Percentiles rank a stretch among this genome's conserved stretches.
Evolutionary conservation across 2,113 vertebrate species (phyloP).

Genomic region (Scolopax mira): DNA sequence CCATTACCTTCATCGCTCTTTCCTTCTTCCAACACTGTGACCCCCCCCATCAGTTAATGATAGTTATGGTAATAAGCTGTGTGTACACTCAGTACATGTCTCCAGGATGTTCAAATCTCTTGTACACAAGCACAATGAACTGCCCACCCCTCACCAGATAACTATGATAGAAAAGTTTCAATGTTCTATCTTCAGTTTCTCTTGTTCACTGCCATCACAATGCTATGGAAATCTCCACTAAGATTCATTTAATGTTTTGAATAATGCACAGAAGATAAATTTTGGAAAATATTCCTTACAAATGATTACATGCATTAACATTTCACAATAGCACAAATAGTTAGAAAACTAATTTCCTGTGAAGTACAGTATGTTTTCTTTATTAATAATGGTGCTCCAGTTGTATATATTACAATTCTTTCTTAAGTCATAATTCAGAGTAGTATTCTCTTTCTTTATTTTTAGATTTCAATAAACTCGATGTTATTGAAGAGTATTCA

Average conservation of each 20-base stretch:
- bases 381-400: conserved; percentile 7
- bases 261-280: background rate
- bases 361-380: conserved; percentile 4
- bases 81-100: background rate
- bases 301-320: background rate
- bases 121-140: background rate
- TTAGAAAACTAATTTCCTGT: conserved; percentile 56
- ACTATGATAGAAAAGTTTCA: background rate
- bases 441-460: conserved; percentile 21
- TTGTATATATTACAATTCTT: conserved; percentile 22
- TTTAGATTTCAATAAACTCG: conserved; percentile 51
- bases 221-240: background rate
- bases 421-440: conserved; percentile 14
- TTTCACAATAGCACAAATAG: conserved; percentile 11
- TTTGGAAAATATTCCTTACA: background rate
- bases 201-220: background rate
- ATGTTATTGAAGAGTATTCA: background rate
- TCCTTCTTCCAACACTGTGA: background rate
- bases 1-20: background rate
- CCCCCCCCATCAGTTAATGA: background rate
- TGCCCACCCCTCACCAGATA: background rate
- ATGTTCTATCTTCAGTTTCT: background rate
- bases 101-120: background rate
- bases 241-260: background rate
- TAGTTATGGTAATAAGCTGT: background rate